Percentiles rank a stretch among this genome's conserved stretches.
phyloP scores from a whole-genome alignment of 2,888 invertebrate species.

The Monochamus alternatus region DNA sequence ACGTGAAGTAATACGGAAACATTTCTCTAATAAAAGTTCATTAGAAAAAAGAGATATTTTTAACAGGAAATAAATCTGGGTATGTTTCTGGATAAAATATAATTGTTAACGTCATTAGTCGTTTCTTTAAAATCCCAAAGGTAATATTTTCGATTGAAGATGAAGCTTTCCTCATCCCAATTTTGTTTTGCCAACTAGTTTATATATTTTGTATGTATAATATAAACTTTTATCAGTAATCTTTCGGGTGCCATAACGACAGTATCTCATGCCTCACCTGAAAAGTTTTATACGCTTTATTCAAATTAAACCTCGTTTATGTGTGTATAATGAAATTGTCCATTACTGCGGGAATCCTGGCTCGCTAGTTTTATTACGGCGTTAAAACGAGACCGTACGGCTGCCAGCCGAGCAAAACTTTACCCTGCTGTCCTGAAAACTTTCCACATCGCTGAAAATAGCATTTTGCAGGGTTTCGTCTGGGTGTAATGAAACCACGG shows the following conservation, averaged over 20 bases:
- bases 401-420: background rate
- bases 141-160: no score
- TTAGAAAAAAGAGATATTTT: no score
- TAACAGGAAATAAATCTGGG: no score
- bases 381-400: constrained; percentile 3
- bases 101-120: no score
- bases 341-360: constrained; percentile 1
- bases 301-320: constrained; percentile 2
- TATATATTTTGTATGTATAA: no score
- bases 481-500: background rate
- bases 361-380: background rate
- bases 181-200: no score
- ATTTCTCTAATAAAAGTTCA: no score
- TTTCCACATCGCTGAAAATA: background rate
- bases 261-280: background rate
- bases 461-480: background rate
- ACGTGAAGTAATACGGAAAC: no score
- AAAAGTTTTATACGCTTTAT: background rate
- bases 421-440: background rate
- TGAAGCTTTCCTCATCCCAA: no score
- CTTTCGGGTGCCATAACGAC: background rate
- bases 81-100: no score
- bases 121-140: no score
- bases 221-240: no score
- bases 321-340: constrained; percentile 12